Base-by-base conservation (phyloP, 2,797 vertebrate genomes). In the Pitangus sulphuratus region DNA sequence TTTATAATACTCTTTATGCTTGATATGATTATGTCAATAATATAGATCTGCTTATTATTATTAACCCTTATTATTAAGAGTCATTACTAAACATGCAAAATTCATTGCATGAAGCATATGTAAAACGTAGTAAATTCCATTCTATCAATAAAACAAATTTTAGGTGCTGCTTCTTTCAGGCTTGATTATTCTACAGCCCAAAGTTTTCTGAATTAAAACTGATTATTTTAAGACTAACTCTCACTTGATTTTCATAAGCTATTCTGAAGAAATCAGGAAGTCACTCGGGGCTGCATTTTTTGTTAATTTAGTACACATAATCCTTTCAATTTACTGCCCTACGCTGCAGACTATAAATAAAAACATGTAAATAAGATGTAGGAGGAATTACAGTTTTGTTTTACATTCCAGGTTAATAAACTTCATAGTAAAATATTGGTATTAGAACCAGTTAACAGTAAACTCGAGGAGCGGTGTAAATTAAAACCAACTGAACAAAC, bases 101-200 rank as follows among this genome's bases (percentile, higher is more conserved):
- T 98, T 96, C 97, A 98, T 98, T 98, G 97, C 97, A 98, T 98
- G 97, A 97, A 98, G 98, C 98, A 96, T 97, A 95, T 97, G 96
- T 95, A 98, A 98, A 98, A 97, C 7, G 88, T 93, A 96, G 77
- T 97, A 96, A 98, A 95, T 95, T 87, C 96, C 91, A 89, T 97
- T 97, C 95, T 94, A 78, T 47, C 90, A 92, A 94, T 58, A 96
- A 97, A 96, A 96, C 62, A 12, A 82, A 88, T 77, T 93, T 89
- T 76, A 94, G 71, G 90, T 89, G 68, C 60, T 95, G 39, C 80
- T 60, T 82, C 37, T 94, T 84, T 95, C 79, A 89, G 65, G 86
- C 54, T 90, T 85, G 68, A 86, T 92, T 97, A 89, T 92, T 94
- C 40, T 69, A 86, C 74, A 90, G 95, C 93, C 95, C 91, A 85